Evolutionary conservation across 2,797 vertebrate genomes (phyloP), one percentile per base, ranked within the genome.

Genomic region (Vultur gryphus): DNA sequence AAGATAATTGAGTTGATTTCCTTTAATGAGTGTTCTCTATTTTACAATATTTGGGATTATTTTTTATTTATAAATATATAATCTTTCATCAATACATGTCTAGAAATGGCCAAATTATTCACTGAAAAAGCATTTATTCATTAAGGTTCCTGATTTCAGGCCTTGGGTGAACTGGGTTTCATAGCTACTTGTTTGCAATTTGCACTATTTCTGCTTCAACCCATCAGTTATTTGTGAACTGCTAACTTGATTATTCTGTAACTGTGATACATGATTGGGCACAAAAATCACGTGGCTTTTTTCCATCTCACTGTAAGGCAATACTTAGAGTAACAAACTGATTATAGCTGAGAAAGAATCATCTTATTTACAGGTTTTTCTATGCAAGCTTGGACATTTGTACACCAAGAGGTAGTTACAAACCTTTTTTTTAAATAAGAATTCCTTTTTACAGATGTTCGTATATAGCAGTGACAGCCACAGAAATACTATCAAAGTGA

Each of bases 31-130:
- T 82, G 91, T 73, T 97, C 94, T 96, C 89, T 92, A 89, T 95
- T 97, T 98, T 97, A 84, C 84, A 95, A 88, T 83, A 97, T 92
- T 95, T 89, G 70, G 80, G 76, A 93, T 95, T 95, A 93, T 91
- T 97, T 97, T 91, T 97, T 97, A 98, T 97, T 97, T 97, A 97
- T 95, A 98, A 98, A 97, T 98, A 98, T 15, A 88, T 96, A 96
- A 95, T 96, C 84, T 81, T 95, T 97, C 88, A 97, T 96, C 97
- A 97, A 96, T 96, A 97, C 84, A 54, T 83, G 90, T 82, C 95
- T 97, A 84, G 85, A 96, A 90, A 92, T 39, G 44, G 75, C 51
- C 78, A 90, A 79, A 67, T 95, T 77, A 86, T 87, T 90, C 39
- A 73, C n/a, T 89, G 67, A 46, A 90, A 88, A 87, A 82, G 33